Base-by-base conservation (phyloP, 2,113 vertebrate genomes). In the Indicator maculatus region DNA sequence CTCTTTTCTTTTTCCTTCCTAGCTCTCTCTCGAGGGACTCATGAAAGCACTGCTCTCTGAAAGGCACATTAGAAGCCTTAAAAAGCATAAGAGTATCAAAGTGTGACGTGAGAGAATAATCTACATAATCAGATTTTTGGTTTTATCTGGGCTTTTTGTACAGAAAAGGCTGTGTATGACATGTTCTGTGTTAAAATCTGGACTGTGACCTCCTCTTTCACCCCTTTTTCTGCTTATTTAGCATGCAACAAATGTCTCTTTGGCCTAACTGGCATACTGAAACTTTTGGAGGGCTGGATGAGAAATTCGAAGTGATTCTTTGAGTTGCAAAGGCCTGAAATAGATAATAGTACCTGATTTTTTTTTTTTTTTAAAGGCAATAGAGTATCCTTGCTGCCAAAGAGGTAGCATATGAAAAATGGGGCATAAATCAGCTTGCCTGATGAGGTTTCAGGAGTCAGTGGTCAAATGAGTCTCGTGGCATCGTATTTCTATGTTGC, bases 121-220 rank as follows among this genome's bases (percentile, higher is more conserved):
- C 95, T 69, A 6, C 58, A 58, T 93, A 86, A 96, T 94, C 92
- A 83, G 90, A 50, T 90, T 93, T 90, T 81, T 26, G 15, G 55
- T 4, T 77, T 96, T 88, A 83, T 88, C 79, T 77, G 23, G 41
- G 56, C 16, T 86, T 90, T 88, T 80, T 92, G 61, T 71, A 15
- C 47, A 67, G 83, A 63, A 88, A 60, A 93, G 56, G 26, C 73
- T 41, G 10, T 4, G 30, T 59, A 36, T 59, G 60, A 7, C 69
- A 70, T 12, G 38, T 83, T 74, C 56, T 21, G 23, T 60, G 41
- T 33, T 52, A 56, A 56, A 95, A 86, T 56, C 65, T 86, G 82
- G n/a, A 36, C 44, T 28, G 56, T 52, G 53, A 65, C 61, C 65
- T 45, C 65, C 2, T 93, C 74, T 90, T 75, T 78, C 20, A 36